phyloP scores from a whole-genome alignment of 2,888 invertebrate genomes.

The Gastrophysa polygoni region DNA sequence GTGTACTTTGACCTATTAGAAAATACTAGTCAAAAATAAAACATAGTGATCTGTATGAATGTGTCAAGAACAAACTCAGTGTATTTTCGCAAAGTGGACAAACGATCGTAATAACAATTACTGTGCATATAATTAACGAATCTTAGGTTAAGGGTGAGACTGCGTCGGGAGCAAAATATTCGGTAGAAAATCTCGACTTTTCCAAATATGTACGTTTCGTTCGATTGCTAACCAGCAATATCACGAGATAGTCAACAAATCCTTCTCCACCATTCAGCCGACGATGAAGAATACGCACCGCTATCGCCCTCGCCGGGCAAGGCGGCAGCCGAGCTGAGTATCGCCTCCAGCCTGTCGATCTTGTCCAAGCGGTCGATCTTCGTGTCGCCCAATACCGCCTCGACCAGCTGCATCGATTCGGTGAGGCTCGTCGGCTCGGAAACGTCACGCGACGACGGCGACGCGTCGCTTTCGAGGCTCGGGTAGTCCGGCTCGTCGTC shows the following conservation, averaged over 20 bases:
- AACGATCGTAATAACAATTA: neutral
- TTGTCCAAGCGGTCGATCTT: conserved; percentile 85
- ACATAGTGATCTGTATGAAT: conserved; percentile 7
- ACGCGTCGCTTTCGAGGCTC: conserved; percentile 77
- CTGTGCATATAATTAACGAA: neutral
- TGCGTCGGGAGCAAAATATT: conserved; percentile 29
- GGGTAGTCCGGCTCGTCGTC: conserved; percentile 77
- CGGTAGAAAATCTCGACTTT: conserved; percentile 35
- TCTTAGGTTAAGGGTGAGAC: neutral
- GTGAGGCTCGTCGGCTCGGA: conserved; percentile 83
- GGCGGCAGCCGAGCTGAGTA: conserved; percentile 79
- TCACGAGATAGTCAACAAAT: conserved; percentile 38
- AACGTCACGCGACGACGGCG: conserved; percentile 77
- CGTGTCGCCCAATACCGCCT: conserved; percentile 80
- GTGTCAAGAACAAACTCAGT: conserved; percentile 19
- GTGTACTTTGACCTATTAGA: conserved; percentile 20
- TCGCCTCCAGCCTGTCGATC: conserved; percentile 85
- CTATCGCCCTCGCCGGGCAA: conserved; percentile 62
- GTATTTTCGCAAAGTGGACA: conserved; percentile 21
- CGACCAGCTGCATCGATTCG: conserved; percentile 89
- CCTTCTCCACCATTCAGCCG: too few species aligned
- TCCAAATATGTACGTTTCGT: conserved; percentile 24
- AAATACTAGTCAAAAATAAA: conserved; percentile 39
- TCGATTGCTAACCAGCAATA: conserved; percentile 36
- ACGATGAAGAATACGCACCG: too few species aligned